phyloP scores from a whole-genome alignment of 2,888 invertebrate species.

The Listrodromus nycthemerus region DNA sequence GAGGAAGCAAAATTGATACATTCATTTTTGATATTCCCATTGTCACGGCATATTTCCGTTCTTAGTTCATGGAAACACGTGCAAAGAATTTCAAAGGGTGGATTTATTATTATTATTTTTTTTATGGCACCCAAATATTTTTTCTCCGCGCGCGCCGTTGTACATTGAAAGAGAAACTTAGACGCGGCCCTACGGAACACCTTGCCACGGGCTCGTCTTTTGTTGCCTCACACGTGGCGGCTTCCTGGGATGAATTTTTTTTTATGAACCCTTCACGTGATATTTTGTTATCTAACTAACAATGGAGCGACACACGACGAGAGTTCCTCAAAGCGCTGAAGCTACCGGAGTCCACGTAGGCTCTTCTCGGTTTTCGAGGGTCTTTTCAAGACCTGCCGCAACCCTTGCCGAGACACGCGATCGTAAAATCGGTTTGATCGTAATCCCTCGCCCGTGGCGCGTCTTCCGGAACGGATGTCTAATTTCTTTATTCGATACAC shows the following conservation, averaged over 20 bases:
- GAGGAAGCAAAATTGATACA: neutral
- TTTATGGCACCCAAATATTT: constrained; percentile 4
- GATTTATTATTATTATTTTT: neutral
- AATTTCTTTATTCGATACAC: constrained; percentile 69
- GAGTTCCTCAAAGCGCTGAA: constrained; percentile 59
- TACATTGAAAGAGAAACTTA: neutral
- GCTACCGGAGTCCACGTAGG: constrained; percentile 9
- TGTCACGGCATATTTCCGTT: neutral
- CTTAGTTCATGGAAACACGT: neutral
- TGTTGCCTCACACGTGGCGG: constrained; percentile 83
- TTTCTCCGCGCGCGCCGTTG: neutral
- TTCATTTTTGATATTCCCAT: neutral
- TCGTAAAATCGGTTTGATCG: constrained; percentile 68
- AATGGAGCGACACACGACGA: constrained; percentile 70
- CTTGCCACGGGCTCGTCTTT: constrained; percentile 80
- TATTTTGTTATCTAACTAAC: constrained; percentile 68
- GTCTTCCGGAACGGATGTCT: constrained; percentile 71
- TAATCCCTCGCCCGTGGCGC: constrained; percentile 67
- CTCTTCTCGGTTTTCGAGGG: constrained; percentile 51
- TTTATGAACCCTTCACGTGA: constrained; percentile 58
- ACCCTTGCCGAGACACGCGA: constrained; percentile 69
- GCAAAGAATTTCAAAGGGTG: neutral
- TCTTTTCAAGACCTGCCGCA: constrained; percentile 67
- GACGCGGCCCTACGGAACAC: constrained; percentile 71
- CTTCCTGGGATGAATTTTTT: constrained; percentile 42